Base-by-base conservation (phyloP, 2,888 invertebrate species). In the Lottia gigantea region DNA sequence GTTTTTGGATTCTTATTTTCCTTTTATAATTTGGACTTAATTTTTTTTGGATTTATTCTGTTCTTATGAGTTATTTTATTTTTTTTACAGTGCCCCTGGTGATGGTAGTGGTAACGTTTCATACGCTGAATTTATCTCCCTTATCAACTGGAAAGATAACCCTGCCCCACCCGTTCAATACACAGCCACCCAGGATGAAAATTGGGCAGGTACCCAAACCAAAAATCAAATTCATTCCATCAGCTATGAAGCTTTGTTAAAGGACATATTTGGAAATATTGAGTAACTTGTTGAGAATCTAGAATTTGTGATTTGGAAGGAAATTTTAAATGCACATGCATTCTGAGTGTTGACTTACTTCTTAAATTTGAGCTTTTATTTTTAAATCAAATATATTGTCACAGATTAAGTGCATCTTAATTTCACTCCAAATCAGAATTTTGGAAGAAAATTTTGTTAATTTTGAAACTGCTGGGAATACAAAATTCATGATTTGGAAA, bases 81-180 rank as follows among this genome's bases (percentile, higher is more conserved):
- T 68, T 31, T 46, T 12, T 77, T 78, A 15, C 76, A 84, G 84
- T 61, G 75, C 79, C 23, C 70, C 74, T 19, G 71, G 73, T 14
- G 78, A 80, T 64, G 83, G 83, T 40, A 74, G 77, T 46, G 83
- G 83, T 25, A 73, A 74, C 45, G 76, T 88, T 15, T 66, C 74
- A 11, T 88, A 88, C 71, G 74, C 67, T 8, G 79, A 81, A 23
- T 80, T 88, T 16, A 73, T 87, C 25, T 71, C 79, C 61, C 72
- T 76, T 45, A 78, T 88, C 71, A 87, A 88, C 84, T 88, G 88
- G 88, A 75, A 85, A 6, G 85, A 86, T 74, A 74, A 74, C 74
- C 87, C 88, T 0, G 83, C 83, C 19, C 78, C 84, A 6, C 81
- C 84, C 14, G 79, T 83, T 76, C 82, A 82, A 75, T 79, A 82